Evolutionary conservation across 1,140 invertebrate genomes (phyloP), one percentile per base, ranked within the genome.

Genomic region (Papilio polytes): DNA sequence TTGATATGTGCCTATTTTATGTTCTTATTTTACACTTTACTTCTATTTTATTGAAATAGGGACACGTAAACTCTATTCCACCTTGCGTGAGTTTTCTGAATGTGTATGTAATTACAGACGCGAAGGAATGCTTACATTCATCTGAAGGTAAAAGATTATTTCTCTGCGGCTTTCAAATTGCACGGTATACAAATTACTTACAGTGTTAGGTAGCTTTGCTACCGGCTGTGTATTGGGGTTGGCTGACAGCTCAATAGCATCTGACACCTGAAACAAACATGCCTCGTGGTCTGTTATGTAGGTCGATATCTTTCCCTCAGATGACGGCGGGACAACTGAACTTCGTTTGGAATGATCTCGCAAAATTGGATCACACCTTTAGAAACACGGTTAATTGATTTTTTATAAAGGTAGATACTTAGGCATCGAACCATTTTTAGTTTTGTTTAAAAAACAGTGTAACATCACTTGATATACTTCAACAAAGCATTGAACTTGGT

Each of bases 241-340:
- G 77, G 91, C 91, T 53, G 92, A 86, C 77, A 93, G 83, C 86
- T 93, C 90, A 78, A 93, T 88, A 53, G 92, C 91, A 53, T 87
- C 90, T 22, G 91, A 90, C 85, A 93, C 91, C 93, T 94, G 88
- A 83, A 92, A 92, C 88, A 89, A 92, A 86, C 81, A 89, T 85
- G 81, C 82, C 84, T 85, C 84, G 80, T 86, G 80, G 83, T 86
- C 77, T 41, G 36, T 41, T 86, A 91, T 92, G 81, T 89, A 81
- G 90, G 91, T 92, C 88, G 91, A 92, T 87, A 87, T 85, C 83
- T 85, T 26, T 87, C 82, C 87, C 26, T 72, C 80, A 85, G 86
- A 82, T 80, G 74, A 72, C 82, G 82, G 76, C 26, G 81, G 73
- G 53, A 80, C 81, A 78, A 80, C 74, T 87, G 83, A 80, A 85